phyloP scores from a whole-genome alignment of 1,140 invertebrate species.

The Glossosoma conforme region DNA sequence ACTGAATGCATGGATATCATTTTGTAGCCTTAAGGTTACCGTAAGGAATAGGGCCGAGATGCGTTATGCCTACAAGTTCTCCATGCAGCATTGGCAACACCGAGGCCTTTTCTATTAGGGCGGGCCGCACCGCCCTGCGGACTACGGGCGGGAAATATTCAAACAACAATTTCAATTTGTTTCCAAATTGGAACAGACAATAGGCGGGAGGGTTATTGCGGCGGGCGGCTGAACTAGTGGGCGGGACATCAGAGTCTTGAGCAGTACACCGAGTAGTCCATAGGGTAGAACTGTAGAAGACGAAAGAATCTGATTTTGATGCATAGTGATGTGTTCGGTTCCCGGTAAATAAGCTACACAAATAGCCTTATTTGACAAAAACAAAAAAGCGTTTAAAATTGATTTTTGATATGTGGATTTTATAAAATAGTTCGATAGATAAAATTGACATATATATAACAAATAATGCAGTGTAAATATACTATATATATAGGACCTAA shows the following conservation, averaged over 20 bases:
- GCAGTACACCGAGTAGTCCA: not conserved
- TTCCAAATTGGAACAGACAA: conserved; percentile 33
- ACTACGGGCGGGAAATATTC: conserved; percentile 26
- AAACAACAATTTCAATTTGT: conserved; percentile 34
- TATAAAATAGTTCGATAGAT: too few species aligned
- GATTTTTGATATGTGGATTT: too few species aligned
- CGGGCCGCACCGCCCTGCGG: conserved; percentile 1
- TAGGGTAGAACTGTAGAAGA: too few species aligned
- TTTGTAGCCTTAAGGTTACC: not conserved
- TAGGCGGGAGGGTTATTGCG: conserved; percentile 32
- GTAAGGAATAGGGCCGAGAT: conserved; percentile 4
- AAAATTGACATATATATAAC: too few species aligned
- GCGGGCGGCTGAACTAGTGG: conserved; percentile 18
- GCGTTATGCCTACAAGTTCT: conserved; percentile 11
- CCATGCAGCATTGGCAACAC: not conserved
- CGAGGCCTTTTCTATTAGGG: conserved; percentile 21
- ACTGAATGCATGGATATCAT: too few species aligned
- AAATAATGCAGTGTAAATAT: too few species aligned
- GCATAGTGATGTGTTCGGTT: too few species aligned
- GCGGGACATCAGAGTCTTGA: conserved; percentile 13
- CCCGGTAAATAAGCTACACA: too few species aligned
- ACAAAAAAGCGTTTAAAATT: too few species aligned
- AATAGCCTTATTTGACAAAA: too few species aligned
- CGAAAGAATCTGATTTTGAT: too few species aligned
- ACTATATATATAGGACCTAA: too few species aligned